Conservation (phyloP, 2,888 invertebrate species). For the Xylophagus ater region DNA sequence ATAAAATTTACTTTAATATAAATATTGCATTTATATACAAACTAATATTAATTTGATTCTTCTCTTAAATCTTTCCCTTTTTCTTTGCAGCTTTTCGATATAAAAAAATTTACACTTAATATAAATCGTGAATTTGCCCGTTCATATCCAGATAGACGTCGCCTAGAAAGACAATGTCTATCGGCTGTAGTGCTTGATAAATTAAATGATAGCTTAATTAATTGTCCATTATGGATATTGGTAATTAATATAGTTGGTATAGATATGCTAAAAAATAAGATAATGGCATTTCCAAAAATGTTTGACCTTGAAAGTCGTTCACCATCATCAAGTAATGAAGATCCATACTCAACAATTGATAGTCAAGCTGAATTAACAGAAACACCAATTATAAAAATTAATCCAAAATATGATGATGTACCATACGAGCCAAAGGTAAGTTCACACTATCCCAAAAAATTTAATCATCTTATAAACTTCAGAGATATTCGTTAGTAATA, state of each 20-base stretch:
- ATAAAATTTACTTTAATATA: too few species aligned
- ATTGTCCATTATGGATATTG: slow-evolving; percentile 69
- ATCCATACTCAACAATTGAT: slow-evolving; percentile 38
- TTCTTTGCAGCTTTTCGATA: slow-evolving; percentile 49
- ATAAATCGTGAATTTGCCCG: slow-evolving; percentile 54
- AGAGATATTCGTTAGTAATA: too few species aligned
- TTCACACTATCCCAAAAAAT: too few species aligned
- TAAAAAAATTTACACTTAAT: slow-evolving; percentile 59
- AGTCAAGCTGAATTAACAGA: slow-evolving; percentile 37
- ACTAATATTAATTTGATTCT: too few species aligned
- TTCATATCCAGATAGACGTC: slow-evolving; percentile 54
- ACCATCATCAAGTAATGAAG: slow-evolving; percentile 30
- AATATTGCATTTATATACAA: too few species aligned
- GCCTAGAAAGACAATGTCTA: slow-evolving; percentile 57
- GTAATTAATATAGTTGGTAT: slow-evolving; percentile 68
- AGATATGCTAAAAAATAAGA: slow-evolving; percentile 60
- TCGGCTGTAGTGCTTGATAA: slow-evolving; percentile 61
- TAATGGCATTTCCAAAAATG: slow-evolving; percentile 42
- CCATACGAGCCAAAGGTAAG: slow-evolving; percentile 36
- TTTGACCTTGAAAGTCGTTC: slow-evolving; percentile 20
- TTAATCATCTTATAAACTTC: too few species aligned
- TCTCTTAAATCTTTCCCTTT: slow-evolving; percentile 1
- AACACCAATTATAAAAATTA: slow-evolving; percentile 10
- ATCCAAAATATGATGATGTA: slow-evolving; percentile 31
- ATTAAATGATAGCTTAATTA: slow-evolving; percentile 53